Evolutionary conservation across 2,797 vertebrate genomes (phyloP), one percentile per base, ranked within the genome.

Genomic region (Sebastes melanostomus): DNA sequence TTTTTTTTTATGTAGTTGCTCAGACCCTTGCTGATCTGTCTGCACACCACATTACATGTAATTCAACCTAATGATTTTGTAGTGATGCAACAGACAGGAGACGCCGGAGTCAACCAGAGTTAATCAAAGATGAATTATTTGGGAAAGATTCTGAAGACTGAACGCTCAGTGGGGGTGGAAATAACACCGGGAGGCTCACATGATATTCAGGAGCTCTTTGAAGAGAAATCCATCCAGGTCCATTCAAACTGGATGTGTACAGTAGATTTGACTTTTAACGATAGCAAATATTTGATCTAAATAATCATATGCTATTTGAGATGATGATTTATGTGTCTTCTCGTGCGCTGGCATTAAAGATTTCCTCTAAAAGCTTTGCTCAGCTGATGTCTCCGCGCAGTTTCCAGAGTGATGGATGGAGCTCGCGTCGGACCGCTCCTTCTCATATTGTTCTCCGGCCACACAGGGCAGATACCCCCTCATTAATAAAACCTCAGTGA

Each of bases 401-500:
- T 88, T 87, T 84, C 54, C 82, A 80, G 27, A 80, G 83, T 93
- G 93, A 94, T 91, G 87, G 84, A 95, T 94, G 85, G 75, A 34
- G 76, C 77, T 78, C 0, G 54, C 69, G 73, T 82, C 81, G 66
- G 83, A 92, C 87, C 27, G 10, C 73, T 87, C 77, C 52, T 75
- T 91, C 82, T 91, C 78, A 88, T 86, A 90, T 93, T 90, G 86
- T 89, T 91, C 91, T 88, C 70, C 16, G 85, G 85, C 86, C 84
- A 89, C 88, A 83, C 76, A 80, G 86, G 86, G 84, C 88, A 83
- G 58, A 88, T 86, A 85, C 68, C 75, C 75, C 63, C 88, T 92
- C 89, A 91, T 94, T 94, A 93, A 94, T 94, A 93, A 92, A 92
- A 89, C 74, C 78, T 78, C 78, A 52, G 77, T 92, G 92, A 95